Evolutionary conservation across 1,140 invertebrate species (phyloP).

Genomic region (Anoplolepis gracilipes): DNA sequence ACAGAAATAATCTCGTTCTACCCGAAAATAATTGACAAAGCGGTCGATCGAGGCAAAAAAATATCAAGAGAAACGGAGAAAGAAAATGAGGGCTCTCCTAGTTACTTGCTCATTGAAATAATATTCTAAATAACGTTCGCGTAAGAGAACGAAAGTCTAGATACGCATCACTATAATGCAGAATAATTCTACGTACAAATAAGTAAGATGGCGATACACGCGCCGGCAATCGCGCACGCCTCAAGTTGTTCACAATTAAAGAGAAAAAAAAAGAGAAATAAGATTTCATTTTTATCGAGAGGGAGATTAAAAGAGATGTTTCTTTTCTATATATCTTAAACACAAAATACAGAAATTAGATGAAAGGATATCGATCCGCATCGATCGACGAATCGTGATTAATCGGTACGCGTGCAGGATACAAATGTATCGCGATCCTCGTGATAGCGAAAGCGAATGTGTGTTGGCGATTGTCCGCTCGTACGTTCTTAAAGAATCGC

Average conservation of each 20-base stretch:
- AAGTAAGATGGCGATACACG: conserved; percentile 68
- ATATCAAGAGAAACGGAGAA: conserved; percentile 14
- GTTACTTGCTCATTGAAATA: conserved; percentile 80
- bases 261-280: not conserved
- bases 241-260: conserved; percentile 27
- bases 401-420: not conserved
- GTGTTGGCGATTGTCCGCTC: conserved; percentile 34
- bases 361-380: conserved; percentile 45
- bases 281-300: conserved; percentile 28
- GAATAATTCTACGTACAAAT: conserved; percentile 78
- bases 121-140: conserved; percentile 79
- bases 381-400: conserved; percentile 16
- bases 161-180: conserved; percentile 73
- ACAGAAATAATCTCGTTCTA: conserved; percentile 35
- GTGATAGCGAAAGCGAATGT: conserved; percentile 20
- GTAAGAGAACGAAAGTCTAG: conserved; percentile 77
- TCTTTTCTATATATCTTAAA: conserved; percentile 13
- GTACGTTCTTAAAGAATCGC: conserved; percentile 59
- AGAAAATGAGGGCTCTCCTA: conserved; percentile 66
- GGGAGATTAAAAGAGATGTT: conserved; percentile 11
- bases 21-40: conserved; percentile 6
- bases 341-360: not conserved
- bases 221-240: conserved; percentile 51
- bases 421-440: conserved; percentile 1
- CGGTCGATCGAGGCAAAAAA: conserved; percentile 13